Evolutionary conservation across 1,140 invertebrate species (phyloP), one percentile per base, ranked within the genome.

Genomic region (Notospermus geniculatus): DNA sequence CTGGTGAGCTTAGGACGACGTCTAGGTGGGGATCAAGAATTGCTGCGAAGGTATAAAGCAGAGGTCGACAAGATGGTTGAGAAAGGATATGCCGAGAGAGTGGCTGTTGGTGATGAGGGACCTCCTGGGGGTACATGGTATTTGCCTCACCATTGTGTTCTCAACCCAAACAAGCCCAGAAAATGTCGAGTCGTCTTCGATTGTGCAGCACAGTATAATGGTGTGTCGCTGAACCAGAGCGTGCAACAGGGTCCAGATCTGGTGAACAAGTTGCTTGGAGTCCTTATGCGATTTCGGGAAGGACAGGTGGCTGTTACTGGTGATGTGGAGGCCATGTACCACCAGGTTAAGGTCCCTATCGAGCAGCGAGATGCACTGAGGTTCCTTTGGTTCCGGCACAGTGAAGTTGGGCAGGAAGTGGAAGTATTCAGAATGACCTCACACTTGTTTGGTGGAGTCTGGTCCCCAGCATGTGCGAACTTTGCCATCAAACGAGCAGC

Each of bases 241-340:
- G 19, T 67, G n/a, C 52, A 65, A 22, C 65, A 67, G 23, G 68
- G 65, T 22, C 65, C 59, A 52, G 65, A 70, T 39, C 43, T 65
- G 2, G 61, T 36, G 13, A 67, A 65, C 39, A 60, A 46, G 53
- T 36, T 69, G 0, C 13, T 64, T n/a, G 67, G 60, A 2, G 70
- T 76, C n/a, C 64, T 77, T 1, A 68, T 68, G 32, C 57, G 71
- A 27, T 75, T 78, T 57, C 58, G 75, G 0, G 13, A 66, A 22
- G 54, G 62, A 13, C 54, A 13, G 4, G 59, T 75, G 4, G 71
- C 70, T 2, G 41, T 79, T 13, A 60, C 54, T 7, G 68, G 64
- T 1, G 71, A 76, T 59, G 69, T 77, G 2, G 62, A 68, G 39
- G n/a, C 27, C 0, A 76, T 76, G 74, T 75, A 72, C 28, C 59